These are phyloP conservation scores for Pipistrellus kuhlii DNA, from an alignment of 2,797 vertebrate genomes.

Conservation along the genomic window DNA sequence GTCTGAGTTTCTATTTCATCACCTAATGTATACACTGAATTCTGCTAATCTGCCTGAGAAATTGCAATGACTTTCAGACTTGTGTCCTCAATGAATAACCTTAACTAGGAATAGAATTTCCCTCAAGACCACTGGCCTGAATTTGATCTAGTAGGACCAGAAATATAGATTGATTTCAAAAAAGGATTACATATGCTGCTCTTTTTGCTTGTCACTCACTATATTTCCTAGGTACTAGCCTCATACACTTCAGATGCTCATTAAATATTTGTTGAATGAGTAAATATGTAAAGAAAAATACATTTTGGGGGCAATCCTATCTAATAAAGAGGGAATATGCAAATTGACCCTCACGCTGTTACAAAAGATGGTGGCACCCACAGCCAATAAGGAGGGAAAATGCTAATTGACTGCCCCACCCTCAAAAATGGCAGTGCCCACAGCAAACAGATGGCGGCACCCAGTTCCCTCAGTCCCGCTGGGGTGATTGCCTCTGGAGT, in stretches of 20 bases:
- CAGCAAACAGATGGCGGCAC: too few species aligned
- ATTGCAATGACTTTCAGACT: conserved; percentile 57
- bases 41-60: conserved; percentile 44
- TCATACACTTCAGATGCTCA: background rate
- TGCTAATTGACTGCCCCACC: too few species aligned
- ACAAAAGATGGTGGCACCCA: too few species aligned
- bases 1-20: conserved; percentile 50
- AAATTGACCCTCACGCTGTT: too few species aligned
- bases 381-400: too few species aligned
- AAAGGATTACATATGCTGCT: background rate
- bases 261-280: conserved; percentile 30
- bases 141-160: conserved; percentile 38
- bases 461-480: too few species aligned
- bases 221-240: background rate
- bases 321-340: too few species aligned
- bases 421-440: too few species aligned
- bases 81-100: conserved; percentile 48
- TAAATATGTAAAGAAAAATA: conserved; percentile 35
- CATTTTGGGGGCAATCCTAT: background rate
- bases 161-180: conserved; percentile 46
- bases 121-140: conserved; percentile 4
- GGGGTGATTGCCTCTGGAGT: too few species aligned
- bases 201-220: background rate
- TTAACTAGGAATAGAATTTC: conserved; percentile 57
- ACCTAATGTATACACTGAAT: conserved; percentile 21